Evolutionary conservation across 1,140 invertebrate species (phyloP), one percentile per base, ranked within the genome.

Genomic region (Scaptodrosophila lebanonensis): DNA sequence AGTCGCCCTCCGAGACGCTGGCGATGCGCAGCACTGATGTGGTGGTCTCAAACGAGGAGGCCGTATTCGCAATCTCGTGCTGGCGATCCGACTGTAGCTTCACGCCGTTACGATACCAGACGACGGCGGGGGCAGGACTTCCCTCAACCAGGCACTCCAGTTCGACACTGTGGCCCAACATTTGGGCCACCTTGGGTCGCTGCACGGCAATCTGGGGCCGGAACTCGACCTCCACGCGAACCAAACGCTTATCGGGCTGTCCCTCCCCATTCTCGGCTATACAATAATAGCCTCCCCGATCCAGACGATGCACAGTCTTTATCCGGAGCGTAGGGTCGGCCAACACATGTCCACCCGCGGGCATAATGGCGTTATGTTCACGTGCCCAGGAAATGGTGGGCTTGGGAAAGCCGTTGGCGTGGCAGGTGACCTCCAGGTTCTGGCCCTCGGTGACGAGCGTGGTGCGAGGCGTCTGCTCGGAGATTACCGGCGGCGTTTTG

Each of bases 231-330:
- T 95, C 94, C 0, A 95, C 89, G 11, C 92, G 92, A 63, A 95
- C 91, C 72, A 94, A 92, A 62, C 93, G 87, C 44, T 90, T 87
- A 11, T 92, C 90, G 12, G 93, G 93, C 63, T 90, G 90, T 1
- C 95, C 94, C 18, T 95, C 93, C 30, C 90, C 93, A 85, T 97
- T 97, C 82, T 96, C 92, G 25, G 95, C 95, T 8, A 95, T 91
- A 82, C 96, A 97, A 62, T 94, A 95, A 84, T 96, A 97, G 0
- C 92, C 93, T 2, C 95, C 95, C 40, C 94, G 88, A 84, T 96
- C 94, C 79, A 94, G 91, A 67, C 94, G 94, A 11, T 88, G 89
- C 27, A 93, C 91, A 0, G 85, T 18, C 18, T 89, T 86, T 43
- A 95, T 94, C 69, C 91, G 91, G 29, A 95, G 86, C 20, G 90